Evolutionary conservation across 2,888 invertebrate species (phyloP).

Genomic region (Drosophila lutescens): DNA sequence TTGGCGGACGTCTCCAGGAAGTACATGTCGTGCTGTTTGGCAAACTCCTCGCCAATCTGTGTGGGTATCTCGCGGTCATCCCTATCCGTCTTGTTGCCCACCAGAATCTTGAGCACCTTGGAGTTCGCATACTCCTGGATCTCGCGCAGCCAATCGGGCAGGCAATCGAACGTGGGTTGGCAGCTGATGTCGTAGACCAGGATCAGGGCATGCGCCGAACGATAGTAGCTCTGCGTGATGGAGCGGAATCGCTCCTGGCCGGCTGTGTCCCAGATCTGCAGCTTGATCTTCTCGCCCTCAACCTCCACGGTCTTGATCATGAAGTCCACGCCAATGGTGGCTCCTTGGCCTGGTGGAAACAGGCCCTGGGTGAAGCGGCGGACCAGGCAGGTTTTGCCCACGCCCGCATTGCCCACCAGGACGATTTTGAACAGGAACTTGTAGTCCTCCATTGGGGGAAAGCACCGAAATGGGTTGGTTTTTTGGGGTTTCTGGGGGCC

Average conservation of each 20-base stretch:
- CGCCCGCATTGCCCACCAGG: constrained; percentile 98
- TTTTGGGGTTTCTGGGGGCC: not conserved
- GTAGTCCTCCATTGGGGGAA: constrained; percentile 94
- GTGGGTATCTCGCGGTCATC: constrained; percentile 96
- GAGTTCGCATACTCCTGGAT: constrained; percentile 98
- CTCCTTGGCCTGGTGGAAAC: constrained; percentile 99
- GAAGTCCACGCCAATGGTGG: constrained; percentile 99
- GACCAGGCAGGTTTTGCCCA: constrained; percentile 98
- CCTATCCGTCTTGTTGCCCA: constrained; percentile 98
- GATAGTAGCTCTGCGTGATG: constrained; percentile 98
- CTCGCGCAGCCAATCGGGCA: constrained; percentile 98
- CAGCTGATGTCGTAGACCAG: constrained; percentile 98
- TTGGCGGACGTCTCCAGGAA: constrained; percentile 99
- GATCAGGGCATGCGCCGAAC: constrained; percentile 98
- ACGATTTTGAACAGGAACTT: constrained; percentile 99
- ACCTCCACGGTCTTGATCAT: constrained; percentile 99
- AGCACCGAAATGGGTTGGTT: not conserved
- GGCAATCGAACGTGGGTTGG: constrained; percentile 98
- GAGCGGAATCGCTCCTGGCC: constrained; percentile 98
- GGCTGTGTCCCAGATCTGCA: constrained; percentile 99
- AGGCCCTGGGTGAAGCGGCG: constrained; percentile 99
- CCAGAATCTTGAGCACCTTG: constrained; percentile 87
- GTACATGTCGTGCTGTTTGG: constrained; percentile 97
- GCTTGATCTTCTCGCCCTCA: constrained; percentile 97
- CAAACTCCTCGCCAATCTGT: constrained; percentile 97